Percentiles rank a stretch among this genome's conserved stretches.
These are phyloP conservation scores for Xestia sexstrigata DNA, from an alignment of 2,888 invertebrate genomes.

Conservation along the genomic window DNA sequence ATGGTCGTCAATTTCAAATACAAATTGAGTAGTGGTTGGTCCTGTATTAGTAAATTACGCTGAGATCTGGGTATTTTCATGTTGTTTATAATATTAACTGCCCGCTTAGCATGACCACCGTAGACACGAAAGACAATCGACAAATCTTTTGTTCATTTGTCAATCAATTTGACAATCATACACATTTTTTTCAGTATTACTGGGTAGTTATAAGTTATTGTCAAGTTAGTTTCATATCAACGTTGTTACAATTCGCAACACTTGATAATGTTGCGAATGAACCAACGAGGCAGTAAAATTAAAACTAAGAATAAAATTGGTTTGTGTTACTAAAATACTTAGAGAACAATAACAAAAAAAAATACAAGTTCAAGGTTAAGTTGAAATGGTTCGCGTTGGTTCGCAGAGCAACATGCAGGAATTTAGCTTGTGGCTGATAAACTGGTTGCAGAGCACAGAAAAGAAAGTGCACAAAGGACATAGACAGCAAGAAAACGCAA, in stretches of 20 bases:
- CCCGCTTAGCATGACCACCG: too few relatives aligned
- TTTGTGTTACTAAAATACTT: background rate
- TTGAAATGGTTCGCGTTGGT: too few relatives aligned
- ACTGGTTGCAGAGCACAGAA: background rate
- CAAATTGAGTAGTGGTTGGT: too few relatives aligned
- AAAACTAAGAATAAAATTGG: background rate
- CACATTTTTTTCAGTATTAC: background rate
- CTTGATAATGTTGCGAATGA: slow-evolving; percentile 4
- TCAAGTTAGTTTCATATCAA: background rate
- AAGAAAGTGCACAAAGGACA: background rate
- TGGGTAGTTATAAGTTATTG: background rate
- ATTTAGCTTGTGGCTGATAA: background rate
- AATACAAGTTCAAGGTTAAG: background rate
- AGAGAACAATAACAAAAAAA: background rate
- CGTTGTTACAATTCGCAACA: background rate
- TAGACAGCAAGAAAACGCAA: background rate
- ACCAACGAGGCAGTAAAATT: background rate
- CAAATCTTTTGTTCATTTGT: too few relatives aligned
- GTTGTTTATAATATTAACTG: too few relatives aligned
- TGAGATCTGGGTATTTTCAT: too few relatives aligned
- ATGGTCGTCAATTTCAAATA: too few relatives aligned
- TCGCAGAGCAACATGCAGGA: slow-evolving; percentile 22
- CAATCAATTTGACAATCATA: too few relatives aligned
- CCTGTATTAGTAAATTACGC: too few relatives aligned
- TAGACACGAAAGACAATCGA: too few relatives aligned